Evolutionary conservation across 1,140 invertebrate species (phyloP), one percentile per base, ranked within the genome.

Genomic region (Drosophila baimaii): DNA sequence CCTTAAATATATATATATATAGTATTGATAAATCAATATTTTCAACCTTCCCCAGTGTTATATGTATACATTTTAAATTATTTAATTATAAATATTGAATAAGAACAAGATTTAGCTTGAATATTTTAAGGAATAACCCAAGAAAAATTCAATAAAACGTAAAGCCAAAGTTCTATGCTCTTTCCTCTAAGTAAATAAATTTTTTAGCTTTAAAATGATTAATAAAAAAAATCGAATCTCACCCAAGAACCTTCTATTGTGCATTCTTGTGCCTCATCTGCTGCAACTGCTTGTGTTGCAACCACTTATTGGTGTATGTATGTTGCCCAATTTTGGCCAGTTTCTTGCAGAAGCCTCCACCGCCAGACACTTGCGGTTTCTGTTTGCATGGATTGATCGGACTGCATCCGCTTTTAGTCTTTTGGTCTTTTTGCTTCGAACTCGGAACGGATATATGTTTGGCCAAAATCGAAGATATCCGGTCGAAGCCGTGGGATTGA

Each of bases 401-500:
- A 31, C 13, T 71, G 66, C 66, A 72, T 72, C 69, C 77, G 56
- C 43, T 57, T 23, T 39, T 23, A 51, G 17, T 13, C 9, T 27
- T 35, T 31, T 29, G n/a, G n/a, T n/a, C 23, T 8, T 6, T 56
- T 7, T 49, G 25, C 47, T 7, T 51, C n/a, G 27, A 51, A 51
- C 27, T 52, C 41, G 59, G 59, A 86, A 35, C 82, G 82, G 82
- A 86, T 85, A 85, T 84, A 85, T 81, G n/a, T n/a, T n/a, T n/a
- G 74, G 49, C 63, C 74, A 76, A 85, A 85, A 85, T 85, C 82
- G 82, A 75, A 85, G 82, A 85, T 86, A 64, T 85, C 82, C 82
- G 82, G 79, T 73, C 44, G 35, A 1, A 31, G 72, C 44, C 56
- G 65, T 44, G 63, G 54, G 69, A 61, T 33, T 66, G 44, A 39